Conservation (phyloP, 2,797 vertebrate species). For the Coracias cyanogaster region DNA sequence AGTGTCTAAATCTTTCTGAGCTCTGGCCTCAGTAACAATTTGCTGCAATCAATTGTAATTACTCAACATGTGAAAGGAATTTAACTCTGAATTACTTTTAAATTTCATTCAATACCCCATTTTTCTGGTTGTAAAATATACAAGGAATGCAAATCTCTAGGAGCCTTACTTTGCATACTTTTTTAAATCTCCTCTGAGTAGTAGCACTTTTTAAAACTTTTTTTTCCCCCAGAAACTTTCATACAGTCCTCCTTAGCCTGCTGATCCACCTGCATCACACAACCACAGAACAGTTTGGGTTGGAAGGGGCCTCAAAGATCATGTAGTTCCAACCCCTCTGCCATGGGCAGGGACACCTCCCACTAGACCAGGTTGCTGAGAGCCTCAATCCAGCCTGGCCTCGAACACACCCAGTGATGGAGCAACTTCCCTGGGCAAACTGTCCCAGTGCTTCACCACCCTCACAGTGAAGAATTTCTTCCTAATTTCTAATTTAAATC, state of each 20-base stretch:
- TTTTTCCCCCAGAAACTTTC: neutral
- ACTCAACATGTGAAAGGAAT: neutral
- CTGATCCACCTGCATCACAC: accelerated
- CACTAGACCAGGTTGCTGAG: no score
- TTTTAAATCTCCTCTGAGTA: neutral
- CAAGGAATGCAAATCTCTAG: neutral
- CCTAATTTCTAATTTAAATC: no score
- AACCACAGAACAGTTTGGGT: no score
- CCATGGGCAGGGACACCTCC: no score
- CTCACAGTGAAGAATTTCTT: no score
- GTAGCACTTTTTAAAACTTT: neutral
- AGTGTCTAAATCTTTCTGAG: neutral
- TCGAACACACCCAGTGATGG: no score
- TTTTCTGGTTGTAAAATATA: neutral
- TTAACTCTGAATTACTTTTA: neutral
- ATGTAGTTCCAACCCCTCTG: no score
- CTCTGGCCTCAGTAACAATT: neutral
- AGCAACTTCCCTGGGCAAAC: no score
- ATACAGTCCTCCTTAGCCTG: neutral
- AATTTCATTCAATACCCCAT: neutral
- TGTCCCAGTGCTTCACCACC: no score
- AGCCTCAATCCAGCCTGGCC: no score
- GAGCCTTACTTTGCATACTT: neutral
- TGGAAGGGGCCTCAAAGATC: no score
- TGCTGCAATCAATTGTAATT: neutral